Percentiles rank a stretch among this genome's conserved stretches.
Conservation (phyloP, 2,113 vertebrate genomes). For the Zosterops borbonicus region DNA sequence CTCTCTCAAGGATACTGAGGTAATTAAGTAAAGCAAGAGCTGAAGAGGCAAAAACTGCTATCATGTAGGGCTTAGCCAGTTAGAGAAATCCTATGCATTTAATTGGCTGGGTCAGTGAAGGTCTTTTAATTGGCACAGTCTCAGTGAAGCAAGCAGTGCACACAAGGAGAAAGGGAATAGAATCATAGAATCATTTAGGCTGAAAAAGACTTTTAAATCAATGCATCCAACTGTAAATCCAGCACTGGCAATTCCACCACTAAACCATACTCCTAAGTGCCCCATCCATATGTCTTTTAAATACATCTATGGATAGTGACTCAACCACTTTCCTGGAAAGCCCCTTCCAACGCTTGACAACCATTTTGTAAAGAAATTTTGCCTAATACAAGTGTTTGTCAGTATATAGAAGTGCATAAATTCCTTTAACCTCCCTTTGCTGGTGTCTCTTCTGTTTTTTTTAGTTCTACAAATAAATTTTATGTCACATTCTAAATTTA, state of each 20-base stretch:
- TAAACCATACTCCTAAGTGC: not conserved
- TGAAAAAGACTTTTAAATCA: not conserved
- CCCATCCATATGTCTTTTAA: not conserved
- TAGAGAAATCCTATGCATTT: not conserved
- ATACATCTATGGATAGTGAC: fast-evolving
- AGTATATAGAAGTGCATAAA: not conserved
- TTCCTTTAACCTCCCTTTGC: not conserved
- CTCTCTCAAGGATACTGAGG: not conserved
- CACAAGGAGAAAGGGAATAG: not conserved
- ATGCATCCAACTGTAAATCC: not conserved
- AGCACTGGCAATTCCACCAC: not conserved
- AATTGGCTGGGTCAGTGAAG: not conserved
- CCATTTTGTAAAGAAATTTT: not conserved
- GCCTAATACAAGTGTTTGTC: not conserved
- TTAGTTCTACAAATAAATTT: not conserved
- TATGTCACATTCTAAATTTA: not conserved
- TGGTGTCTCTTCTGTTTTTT: not conserved
- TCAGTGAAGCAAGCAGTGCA: not conserved
- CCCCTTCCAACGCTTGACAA: not conserved
- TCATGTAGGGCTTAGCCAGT: not conserved
- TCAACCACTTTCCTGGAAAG: not conserved
- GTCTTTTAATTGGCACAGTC: not conserved
- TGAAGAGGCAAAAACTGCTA: not conserved
- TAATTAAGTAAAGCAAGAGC: not conserved
- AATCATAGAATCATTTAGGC: not conserved